Base-by-base conservation (phyloP, 2,113 vertebrate species). In the Dissostichus mawsoni region DNA sequence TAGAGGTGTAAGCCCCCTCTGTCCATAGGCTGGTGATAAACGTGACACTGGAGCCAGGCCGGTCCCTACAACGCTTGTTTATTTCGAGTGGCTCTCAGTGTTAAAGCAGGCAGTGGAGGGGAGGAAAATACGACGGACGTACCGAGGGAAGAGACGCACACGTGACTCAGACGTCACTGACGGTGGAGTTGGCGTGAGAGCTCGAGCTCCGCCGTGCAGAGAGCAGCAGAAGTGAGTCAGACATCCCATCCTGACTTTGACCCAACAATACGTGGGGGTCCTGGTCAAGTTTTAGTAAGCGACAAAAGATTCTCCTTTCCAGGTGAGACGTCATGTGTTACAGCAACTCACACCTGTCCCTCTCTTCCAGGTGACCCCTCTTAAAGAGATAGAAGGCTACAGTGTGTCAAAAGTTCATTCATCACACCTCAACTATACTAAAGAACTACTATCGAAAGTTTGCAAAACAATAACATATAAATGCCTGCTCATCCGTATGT, bases 121-220 rank as follows among this genome's bases (percentile, higher is more conserved):
- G 92, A 93, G 92, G 92, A 94, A 95, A 94, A 94, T 84, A 93
- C 94, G 92, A 90, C 92, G 87, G 92, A 92, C 92, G 93, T 94
- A 89, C 93, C 69, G 91, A 94, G 90, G 74, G 83, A 88, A 91
- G 93, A 88, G 91, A 83, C 90, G 92, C 84, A 81, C 95, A 96
- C 92, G 95, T 96, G 95, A 93, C 74, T 74, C 76, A 7, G 70
- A 94, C 95, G 94, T 96, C 95, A 95, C 90, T 88, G 92, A 85
- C 92, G 87, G 87, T 89, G 82, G 92, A 90, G 89, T 94, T 93
- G 90, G 90, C 91, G 92, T 93, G 92, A 91, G 89, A 61, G 90
- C 88, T 81, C 51, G 83, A 79, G 88, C 88, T 82, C 89, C 76
- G 69, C 84, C 74, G 87, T 16, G 70, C 74, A 64, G 33, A 76